Evolutionary conservation across 2,797 vertebrate genomes (phyloP), one percentile per base, ranked within the genome.

Genomic region (Diceros bicornis): DNA sequence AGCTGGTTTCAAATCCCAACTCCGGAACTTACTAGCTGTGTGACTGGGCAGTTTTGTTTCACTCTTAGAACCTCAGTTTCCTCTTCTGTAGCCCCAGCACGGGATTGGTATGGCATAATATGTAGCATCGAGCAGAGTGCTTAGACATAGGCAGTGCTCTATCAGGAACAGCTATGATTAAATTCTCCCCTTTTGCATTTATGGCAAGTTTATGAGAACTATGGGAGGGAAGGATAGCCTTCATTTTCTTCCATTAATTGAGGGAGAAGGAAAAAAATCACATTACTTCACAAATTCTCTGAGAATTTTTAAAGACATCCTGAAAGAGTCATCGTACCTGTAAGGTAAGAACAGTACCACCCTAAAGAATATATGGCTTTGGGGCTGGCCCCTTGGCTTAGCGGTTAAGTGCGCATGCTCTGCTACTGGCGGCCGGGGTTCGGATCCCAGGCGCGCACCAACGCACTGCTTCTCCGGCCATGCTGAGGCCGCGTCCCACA

Each of bases 201-300:
- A 71, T 1, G 21, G 41, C 71, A 97, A 85, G 57, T 92, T 92
- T 88, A 79, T 75, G 50, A 94, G 59, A 90, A 94, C 55, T 61
- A 29, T 25, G 55, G 50, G 55, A 81, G 55, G 41, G 59, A 71
- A 62, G 94, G 13, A 62, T 52, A 86, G 71, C 6, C 74, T 95
- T 86, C 71, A 68, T 78, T 87, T 94, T 83, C 62, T 77, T 88
- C 82, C 68, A 89, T 82, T 85, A 77, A 66, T 47, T 2, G n/a
- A 69, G 44, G 50, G 6, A 81, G 16, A 47, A 81, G 61, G 57
- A 47, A 47, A 91, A 91, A 85, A 61, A 72, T 57, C 61, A 32
- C 4, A 50, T 47, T 29, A 52, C 6, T 41, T n/a, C 55, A 44
- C 62, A 86, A 68, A 92, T 87, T 75, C 74, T 59, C 41, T 59